Percentiles rank a stretch among this genome's conserved stretches.
These are phyloP conservation scores for Ferrisia virgata DNA, from an alignment of 2,888 invertebrate species.

Conservation along the genomic window DNA sequence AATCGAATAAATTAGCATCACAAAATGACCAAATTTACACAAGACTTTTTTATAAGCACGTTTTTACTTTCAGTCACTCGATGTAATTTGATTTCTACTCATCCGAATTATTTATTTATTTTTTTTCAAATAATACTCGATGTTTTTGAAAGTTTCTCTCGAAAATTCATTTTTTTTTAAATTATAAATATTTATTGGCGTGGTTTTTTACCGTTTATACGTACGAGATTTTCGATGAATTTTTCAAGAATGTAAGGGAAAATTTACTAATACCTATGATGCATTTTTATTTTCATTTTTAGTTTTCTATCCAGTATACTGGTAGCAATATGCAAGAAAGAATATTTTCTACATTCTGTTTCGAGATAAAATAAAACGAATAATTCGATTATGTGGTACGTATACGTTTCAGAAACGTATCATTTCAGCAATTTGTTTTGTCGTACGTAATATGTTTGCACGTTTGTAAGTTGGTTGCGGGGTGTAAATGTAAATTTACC, in stretches of 20 bases:
- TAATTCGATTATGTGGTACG: neutral
- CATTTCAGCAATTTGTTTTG: neutral
- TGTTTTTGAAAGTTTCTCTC: neutral
- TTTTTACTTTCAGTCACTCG: neutral
- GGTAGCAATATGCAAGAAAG: too few species aligned
- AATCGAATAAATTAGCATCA: neutral
- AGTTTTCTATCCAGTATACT: neutral
- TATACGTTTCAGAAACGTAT: neutral
- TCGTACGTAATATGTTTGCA: too few species aligned
- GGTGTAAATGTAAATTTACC: neutral
- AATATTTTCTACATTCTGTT: neutral
- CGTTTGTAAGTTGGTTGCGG: neutral
- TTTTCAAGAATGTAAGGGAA: neutral
- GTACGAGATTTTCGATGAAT: neutral
- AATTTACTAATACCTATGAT: neutral
- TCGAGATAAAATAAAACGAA: neutral
- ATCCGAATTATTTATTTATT: neutral
- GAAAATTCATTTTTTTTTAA: neutral
- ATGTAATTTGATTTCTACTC: neutral
- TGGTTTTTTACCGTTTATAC: too few species aligned
- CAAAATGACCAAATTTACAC: neutral
- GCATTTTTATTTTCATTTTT: neutral
- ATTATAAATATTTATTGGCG: neutral
- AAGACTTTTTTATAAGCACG: neutral
- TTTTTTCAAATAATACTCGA: neutral